These are phyloP conservation scores for Drosophila pegasa DNA, from an alignment of 2,888 invertebrate species.

Conservation along the genomic window DNA sequence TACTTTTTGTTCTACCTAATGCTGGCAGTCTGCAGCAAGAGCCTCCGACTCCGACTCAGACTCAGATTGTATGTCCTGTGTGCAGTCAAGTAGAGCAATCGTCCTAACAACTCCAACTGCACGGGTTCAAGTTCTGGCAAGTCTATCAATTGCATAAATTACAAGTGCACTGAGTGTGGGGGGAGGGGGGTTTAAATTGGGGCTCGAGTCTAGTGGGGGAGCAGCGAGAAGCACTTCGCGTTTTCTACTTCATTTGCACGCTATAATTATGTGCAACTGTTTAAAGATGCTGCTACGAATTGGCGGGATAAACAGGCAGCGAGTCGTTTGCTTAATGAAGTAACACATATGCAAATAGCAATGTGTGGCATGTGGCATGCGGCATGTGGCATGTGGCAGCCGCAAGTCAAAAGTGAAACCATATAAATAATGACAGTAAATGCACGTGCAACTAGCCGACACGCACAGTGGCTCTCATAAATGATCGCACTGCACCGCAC, in stretches of 20 bases:
- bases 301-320: conserved; percentile 15
- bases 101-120: conserved; percentile 20
- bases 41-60: no score
- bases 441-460: conserved; percentile 62
- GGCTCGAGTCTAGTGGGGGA: neutral
- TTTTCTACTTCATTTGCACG: conserved; percentile 79
- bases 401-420: conserved; percentile 37
- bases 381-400: conserved; percentile 4
- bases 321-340: conserved; percentile 61
- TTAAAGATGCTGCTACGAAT: conserved; percentile 9
- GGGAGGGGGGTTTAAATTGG: no score
- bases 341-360: conserved; percentile 32
- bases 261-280: conserved; percentile 62
- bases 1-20: conserved; percentile 31
- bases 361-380: conserved; percentile 5
- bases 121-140: conserved; percentile 25
- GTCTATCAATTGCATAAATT: conserved; percentile 73
- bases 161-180: conserved; percentile 28
- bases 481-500: conserved; percentile 29
- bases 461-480: conserved; percentile 56
- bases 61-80: conserved; percentile 41
- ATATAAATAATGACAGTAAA: conserved; percentile 49
- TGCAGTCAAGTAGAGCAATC: conserved; percentile 51
- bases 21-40: conserved; percentile 21
- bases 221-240: conserved; percentile 39